Evolutionary conservation across 2,113 vertebrate genomes (phyloP), one percentile per base, ranked within the genome.

Genomic region (Myotis davidii): DNA sequence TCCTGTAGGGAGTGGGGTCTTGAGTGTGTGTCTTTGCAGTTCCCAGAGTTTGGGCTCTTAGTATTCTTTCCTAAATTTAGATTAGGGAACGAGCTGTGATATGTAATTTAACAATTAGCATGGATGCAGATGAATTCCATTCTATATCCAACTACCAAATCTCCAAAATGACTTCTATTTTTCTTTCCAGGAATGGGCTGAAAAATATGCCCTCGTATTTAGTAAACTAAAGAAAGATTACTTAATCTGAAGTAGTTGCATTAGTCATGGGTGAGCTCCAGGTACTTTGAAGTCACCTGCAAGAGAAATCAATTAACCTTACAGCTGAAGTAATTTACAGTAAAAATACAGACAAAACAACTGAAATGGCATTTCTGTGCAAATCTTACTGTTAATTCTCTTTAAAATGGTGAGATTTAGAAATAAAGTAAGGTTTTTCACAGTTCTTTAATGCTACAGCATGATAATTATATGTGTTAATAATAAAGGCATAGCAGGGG

Each of bases 271-370:
- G 74, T 97, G 96, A 94, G 32, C 90, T 97, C 98, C 94, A 97
- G 90, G 94, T 90, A 69, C 92, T 95, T 97, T 97, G 96, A 98
- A 97, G 97, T 98, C 90, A 84, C 94, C 97, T 97, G 93, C 88
- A 97, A 97, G 89, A 96, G 89, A 89, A 98, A 97, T 97, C 98
- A 98, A 42, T 98, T 98, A 98, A 97, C 92, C 93, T 97, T 96
- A 97, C 56, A 97, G 97, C 85, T 97, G 82, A 98, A 98, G 97
- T 98, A 97, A 98, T 97, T 96, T 97, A 95, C 67, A 96, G 97
- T 97, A 91, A 97, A 97, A 97, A 94, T 88, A 95, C 73, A 97
- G 73, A 76, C 76, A 95, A 96, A 88, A 87, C 97, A 95, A 97
- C 94, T 87, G 81, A 97, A 98, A 97, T 96, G 92, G 74, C 88